These are phyloP conservation scores for Dreissena polymorpha DNA, from an alignment of 1,140 invertebrate genomes.

Conservation along the genomic window DNA sequence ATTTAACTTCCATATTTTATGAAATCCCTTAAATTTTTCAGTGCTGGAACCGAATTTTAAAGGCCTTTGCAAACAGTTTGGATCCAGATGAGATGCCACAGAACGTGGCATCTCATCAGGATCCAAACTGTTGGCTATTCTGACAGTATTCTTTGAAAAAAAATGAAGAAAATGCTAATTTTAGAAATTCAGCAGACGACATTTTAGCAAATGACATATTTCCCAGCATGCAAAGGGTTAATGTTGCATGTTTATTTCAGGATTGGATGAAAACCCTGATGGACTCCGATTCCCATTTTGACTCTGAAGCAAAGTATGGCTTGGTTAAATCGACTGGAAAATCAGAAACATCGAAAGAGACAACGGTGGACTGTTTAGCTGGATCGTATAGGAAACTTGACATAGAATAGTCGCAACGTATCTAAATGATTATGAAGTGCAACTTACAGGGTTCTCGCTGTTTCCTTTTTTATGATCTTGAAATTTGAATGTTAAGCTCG, in stretches of 20 bases:
- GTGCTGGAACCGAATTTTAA: neutral
- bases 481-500: no score
- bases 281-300: constrained; percentile 22
- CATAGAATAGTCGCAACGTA: neutral
- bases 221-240: neutral
- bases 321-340: constrained; percentile 10
- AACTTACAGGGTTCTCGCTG: no score
- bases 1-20: no score
- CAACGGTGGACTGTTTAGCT: constrained; percentile 40
- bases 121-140: no score
- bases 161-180: neutral
- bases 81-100: no score
- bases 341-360: constrained; percentile 18
- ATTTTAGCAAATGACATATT: neutral
- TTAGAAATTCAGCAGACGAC: neutral
- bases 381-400: constrained; percentile 37
- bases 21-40: neutral
- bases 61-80: neutral
- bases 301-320: constrained; percentile 21
- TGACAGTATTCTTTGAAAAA: neutral
- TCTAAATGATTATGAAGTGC: no score
- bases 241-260: neutral
- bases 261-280: constrained; percentile 36
- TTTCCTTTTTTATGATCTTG: no score
- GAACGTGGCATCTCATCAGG: no score